A percentile compares a stretch with the other conserved stretches of the same genome.
Evolutionary conservation across 2,888 invertebrate species (phyloP).

Genomic region (Drosophila glabriapex): DNA sequence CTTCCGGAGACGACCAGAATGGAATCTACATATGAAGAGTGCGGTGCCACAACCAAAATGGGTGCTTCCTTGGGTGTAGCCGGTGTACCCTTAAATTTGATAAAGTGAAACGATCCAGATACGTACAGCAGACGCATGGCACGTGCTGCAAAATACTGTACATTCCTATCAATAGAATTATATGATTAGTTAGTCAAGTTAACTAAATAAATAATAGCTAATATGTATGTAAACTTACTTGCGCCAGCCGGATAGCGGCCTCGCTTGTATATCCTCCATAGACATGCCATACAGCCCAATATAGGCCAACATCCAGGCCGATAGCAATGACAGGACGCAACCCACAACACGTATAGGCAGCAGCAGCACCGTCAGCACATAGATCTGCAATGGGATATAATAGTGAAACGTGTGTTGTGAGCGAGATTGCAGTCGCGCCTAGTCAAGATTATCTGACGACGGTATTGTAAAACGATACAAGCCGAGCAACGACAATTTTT

Average conservation of each 20-base stretch:
- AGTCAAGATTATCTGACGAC: slow-evolving; percentile 10
- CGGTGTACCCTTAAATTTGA: slow-evolving; percentile 90
- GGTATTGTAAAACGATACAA: slow-evolving; percentile 13
- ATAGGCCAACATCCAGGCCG: slow-evolving; percentile 94
- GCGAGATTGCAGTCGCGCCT: not conserved
- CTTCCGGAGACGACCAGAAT: slow-evolving; percentile 92
- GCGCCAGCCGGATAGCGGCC: slow-evolving; percentile 95
- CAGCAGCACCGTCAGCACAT: slow-evolving; percentile 92
- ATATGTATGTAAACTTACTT: slow-evolving; percentile 88
- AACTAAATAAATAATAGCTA: too few species aligned
- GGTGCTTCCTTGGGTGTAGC: slow-evolving; percentile 90
- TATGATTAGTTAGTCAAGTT: not conserved
- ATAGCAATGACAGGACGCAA: slow-evolving; percentile 90
- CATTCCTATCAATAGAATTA: slow-evolving; percentile 85
- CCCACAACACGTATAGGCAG: slow-evolving; percentile 93
- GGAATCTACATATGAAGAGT: slow-evolving; percentile 96
- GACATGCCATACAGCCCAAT: slow-evolving; percentile 93
- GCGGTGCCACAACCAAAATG: slow-evolving; percentile 94
- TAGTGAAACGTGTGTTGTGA: not conserved
- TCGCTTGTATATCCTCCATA: slow-evolving; percentile 91
- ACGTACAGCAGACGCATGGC: slow-evolving; percentile 92
- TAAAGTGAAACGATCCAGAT: slow-evolving; percentile 92
- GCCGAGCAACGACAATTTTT: not conserved
- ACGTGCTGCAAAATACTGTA: slow-evolving; percentile 89
- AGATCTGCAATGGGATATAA: slow-evolving; percentile 90